Percentiles rank a stretch among this genome's conserved stretches.
These are phyloP conservation scores for chimpanzee (Pan troglodytes) DNA, from an alignment of 2,113 vertebrate genomes.

Conservation along the genomic window DNA sequence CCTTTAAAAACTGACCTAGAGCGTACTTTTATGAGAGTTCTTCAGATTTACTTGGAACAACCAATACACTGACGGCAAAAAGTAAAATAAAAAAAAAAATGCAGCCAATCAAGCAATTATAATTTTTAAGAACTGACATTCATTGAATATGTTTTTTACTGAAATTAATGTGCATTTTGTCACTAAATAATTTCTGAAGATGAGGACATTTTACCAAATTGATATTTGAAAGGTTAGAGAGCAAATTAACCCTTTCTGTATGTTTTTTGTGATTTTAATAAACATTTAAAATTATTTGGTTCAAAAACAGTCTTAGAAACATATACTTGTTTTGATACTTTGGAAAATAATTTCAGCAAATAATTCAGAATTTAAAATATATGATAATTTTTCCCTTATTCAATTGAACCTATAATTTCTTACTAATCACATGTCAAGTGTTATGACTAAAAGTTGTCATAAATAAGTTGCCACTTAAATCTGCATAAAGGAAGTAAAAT, in stretches of 20 bases:
- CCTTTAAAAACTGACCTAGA: background rate
- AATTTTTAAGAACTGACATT: constrained; percentile 5
- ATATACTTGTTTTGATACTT: background rate
- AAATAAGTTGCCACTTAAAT: background rate
- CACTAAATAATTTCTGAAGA: background rate
- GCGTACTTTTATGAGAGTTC: background rate
- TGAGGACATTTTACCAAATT: background rate
- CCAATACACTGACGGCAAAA: background rate
- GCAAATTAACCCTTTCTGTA: background rate
- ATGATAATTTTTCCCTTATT: background rate
- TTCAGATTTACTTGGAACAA: background rate
- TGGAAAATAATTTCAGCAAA: constrained; percentile 10
- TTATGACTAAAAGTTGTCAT: background rate
- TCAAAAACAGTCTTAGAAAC: background rate
- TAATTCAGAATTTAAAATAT: constrained; percentile 3
- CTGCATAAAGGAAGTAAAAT: background rate
- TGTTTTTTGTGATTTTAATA: background rate
- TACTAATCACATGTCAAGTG: background rate
- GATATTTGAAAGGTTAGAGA: background rate
- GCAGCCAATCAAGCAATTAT: background rate
- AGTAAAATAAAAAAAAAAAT: background rate
- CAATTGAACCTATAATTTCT: background rate
- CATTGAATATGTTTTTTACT: background rate
- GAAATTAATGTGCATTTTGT: background rate
- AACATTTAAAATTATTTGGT: background rate